Percentiles rank a stretch among this genome's conserved stretches.
phyloP scores from a whole-genome alignment of 1,140 invertebrate genomes.

The Hypothenemus hampei region DNA sequence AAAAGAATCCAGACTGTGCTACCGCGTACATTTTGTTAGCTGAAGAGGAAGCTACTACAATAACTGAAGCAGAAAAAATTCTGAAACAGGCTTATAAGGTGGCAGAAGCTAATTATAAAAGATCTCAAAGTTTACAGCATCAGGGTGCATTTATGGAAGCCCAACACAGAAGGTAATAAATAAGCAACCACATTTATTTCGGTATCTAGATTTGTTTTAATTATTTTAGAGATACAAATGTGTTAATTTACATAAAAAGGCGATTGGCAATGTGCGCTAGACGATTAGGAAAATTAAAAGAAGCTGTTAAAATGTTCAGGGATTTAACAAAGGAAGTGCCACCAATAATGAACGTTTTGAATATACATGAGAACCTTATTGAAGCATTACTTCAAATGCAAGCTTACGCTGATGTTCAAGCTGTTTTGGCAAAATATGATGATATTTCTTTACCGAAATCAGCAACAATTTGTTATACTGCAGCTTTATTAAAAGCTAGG shows the following conservation, averaged over 20 bases:
- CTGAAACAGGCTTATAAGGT: constrained; percentile 83
- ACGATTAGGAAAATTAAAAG: constrained; percentile 88
- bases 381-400: constrained; percentile 94
- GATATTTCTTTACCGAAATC: constrained; percentile 94
- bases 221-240: constrained; percentile 76
- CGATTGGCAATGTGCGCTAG: constrained; percentile 95
- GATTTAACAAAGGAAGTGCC: constrained; percentile 96
- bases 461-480: constrained; percentile 96
- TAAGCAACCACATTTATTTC: background rate
- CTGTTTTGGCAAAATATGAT: constrained; percentile 94
- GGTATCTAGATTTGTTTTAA: background rate
- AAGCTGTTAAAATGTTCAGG: constrained; percentile 95
- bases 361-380: constrained; percentile 97
- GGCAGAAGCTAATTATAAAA: constrained; percentile 81
- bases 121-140: constrained; percentile 71
- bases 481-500: constrained; percentile 89
- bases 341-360: constrained; percentile 92
- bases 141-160: constrained; percentile 70
- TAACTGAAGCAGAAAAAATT: constrained; percentile 82
- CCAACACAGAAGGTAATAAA: constrained; percentile 58
- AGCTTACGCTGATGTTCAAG: constrained; percentile 93
- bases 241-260: constrained; percentile 92
- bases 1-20: constrained; percentile 89
- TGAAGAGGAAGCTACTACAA: constrained; percentile 93
- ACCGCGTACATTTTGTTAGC: constrained; percentile 93